These are phyloP conservation scores for Carassius carassius DNA, from an alignment of 2,113 vertebrate genomes.

Conservation along the genomic window DNA sequence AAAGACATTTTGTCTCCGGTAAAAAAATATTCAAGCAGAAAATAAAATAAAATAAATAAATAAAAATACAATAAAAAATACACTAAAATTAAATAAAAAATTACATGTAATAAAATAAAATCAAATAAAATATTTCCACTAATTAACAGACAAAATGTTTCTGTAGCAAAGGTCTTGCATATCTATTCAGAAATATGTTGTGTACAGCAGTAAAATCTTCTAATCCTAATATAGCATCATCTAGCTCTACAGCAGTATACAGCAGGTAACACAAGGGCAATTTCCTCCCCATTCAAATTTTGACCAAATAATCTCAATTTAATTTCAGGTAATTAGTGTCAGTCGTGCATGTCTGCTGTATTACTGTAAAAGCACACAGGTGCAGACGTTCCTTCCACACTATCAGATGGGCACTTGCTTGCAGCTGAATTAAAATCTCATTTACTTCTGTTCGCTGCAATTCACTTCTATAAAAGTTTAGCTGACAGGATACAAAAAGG, in stretches of 20 bases:
- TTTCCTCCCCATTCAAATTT: background rate
- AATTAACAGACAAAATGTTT: background rate
- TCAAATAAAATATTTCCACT: background rate
- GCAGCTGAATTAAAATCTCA: constrained; percentile 11
- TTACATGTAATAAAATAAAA: too few species aligned
- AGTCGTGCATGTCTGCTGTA: background rate
- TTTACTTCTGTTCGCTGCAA: background rate
- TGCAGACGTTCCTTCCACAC: background rate
- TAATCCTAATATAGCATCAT: background rate
- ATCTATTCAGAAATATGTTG: background rate
- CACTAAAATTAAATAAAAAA: too few species aligned
- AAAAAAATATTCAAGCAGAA: background rate
- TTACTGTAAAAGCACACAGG: constrained; percentile 10
- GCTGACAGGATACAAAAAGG: constrained; percentile 22
- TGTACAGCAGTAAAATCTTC: background rate
- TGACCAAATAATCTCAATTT: background rate
- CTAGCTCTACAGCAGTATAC: background rate
- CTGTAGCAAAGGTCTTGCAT: too few species aligned
- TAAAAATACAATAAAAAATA: too few species aligned
- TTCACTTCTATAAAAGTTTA: constrained; percentile 10
- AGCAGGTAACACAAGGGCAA: background rate
- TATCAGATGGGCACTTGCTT: constrained; percentile 7
- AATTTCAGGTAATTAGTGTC: constrained; percentile 12
- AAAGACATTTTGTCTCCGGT: background rate
- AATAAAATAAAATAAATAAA: too few species aligned